Evolutionary conservation across 2,797 vertebrate species (phyloP), one percentile per base, ranked within the genome.

Genomic region (Mus spretus): DNA sequence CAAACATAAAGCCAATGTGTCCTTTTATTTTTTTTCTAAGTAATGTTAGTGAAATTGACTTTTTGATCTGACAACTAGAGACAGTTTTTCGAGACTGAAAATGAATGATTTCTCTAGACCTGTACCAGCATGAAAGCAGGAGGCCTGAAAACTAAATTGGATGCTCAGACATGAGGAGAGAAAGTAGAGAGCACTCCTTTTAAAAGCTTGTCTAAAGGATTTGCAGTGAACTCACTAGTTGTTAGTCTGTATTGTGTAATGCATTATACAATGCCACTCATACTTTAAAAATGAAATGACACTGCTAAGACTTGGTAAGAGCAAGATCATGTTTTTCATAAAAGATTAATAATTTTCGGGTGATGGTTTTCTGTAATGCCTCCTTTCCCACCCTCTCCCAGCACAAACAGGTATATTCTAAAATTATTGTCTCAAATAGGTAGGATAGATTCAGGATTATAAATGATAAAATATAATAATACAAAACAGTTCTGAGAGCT

Each of bases 291-390:
- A 44, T 3, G 67, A 40, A 81, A 89, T 31, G 34, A 37, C 1
- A 72, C 37, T 47, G 89, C 57, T 92, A 83, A 93, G 13, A 72
- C 63, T 37, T 78, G 26, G 55, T 78, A 94, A 94, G 47, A 59
- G 12, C 15, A 47, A 87, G 70, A 61, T 37, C 17, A 53, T 57
- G 1, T 44, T 65, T 77, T 83, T 77, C n/a, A 17, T 53, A 47
- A 82, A 75, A 44, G 24, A 75, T 15, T 31, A 15, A 70, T 67
- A 65, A 19, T 26, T 80, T 75, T 47, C 15, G 5, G 15, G n/a
- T 20, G 15, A 3, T 59, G 57, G 12, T 55, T 83, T 8, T 75
- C 87, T 67, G 31, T 34, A 85, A 55, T 50, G 7, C 34, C 31
- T 50, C 1, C 13, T 78, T 78, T 22, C 53, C 34, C 14, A 4